phyloP scores from a whole-genome alignment of 1,140 invertebrate species.

The Monochamus saltuarius region DNA sequence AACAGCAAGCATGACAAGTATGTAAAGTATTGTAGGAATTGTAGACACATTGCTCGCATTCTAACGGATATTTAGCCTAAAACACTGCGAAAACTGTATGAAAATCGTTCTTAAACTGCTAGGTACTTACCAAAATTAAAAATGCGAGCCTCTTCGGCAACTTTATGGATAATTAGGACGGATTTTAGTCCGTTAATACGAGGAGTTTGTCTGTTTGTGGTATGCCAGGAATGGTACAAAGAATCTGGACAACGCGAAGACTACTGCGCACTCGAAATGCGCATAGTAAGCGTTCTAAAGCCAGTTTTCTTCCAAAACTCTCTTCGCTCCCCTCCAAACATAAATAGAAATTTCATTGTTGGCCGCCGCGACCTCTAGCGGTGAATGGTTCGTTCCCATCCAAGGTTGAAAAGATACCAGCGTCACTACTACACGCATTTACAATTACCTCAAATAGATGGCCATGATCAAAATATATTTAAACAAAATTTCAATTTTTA shows the following conservation, averaged over 20 bases:
- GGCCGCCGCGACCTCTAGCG: background rate
- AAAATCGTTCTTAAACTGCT: slow-evolving; percentile 56
- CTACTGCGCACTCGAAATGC: slow-evolving; percentile 77
- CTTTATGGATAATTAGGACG: slow-evolving; percentile 59
- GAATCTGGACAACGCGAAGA: slow-evolving; percentile 89
- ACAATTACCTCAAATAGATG: background rate
- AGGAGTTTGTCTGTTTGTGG: slow-evolving; percentile 82
- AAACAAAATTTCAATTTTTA: too few species aligned
- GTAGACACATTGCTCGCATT: slow-evolving; percentile 71
- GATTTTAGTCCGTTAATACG: slow-evolving; percentile 74
- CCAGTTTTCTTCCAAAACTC: slow-evolving; percentile 40
- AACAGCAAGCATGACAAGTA: slow-evolving; percentile 69
- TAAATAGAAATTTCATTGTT: background rate
- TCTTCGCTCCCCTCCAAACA: slow-evolving; percentile 22
- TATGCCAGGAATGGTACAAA: slow-evolving; percentile 93
- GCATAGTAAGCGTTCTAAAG: slow-evolving; percentile 66
- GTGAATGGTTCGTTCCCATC: background rate
- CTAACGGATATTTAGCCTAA: slow-evolving; percentile 60
- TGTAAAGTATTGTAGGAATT: slow-evolving; percentile 78
- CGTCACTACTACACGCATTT: background rate
- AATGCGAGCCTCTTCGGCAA: slow-evolving; percentile 60
- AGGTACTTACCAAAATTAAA: slow-evolving; percentile 67
- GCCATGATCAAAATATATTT: background rate
- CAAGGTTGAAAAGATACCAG: background rate
- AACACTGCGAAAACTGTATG: slow-evolving; percentile 58